phyloP scores from a whole-genome alignment of 2,113 vertebrate genomes.

The Chiloscyllium plagiosum region DNA sequence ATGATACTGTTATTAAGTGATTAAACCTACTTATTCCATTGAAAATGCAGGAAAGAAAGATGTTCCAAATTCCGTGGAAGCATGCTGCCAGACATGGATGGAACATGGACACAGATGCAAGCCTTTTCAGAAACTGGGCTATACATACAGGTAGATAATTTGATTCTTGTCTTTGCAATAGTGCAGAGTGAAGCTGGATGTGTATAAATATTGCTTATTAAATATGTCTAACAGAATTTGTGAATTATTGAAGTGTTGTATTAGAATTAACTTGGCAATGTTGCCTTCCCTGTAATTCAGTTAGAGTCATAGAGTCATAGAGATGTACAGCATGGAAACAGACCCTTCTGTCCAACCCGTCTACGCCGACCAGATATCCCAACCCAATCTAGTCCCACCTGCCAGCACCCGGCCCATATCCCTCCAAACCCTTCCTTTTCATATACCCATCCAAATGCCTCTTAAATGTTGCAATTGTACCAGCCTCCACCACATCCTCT shows the following conservation, averaged over 20 bases:
- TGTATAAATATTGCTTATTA: not conserved
- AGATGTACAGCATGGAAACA: no score
- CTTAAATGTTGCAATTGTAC: no score
- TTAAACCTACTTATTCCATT: not conserved
- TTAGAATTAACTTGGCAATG: not conserved
- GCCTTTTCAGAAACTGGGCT: slow-evolving; percentile 87
- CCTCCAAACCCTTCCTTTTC: no score
- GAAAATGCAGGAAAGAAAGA: slow-evolving; percentile 67
- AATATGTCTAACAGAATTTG: not conserved
- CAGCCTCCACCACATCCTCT: no score
- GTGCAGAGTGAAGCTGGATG: not conserved
- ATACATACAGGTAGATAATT: slow-evolving; percentile 81
- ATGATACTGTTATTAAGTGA: not conserved
- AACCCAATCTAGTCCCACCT: no score
- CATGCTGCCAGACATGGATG: slow-evolving; percentile 92
- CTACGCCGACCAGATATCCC: no score
- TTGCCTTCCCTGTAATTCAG: not conserved
- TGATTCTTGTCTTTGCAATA: accelerated
- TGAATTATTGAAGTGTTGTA: not conserved
- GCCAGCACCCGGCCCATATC: no score
- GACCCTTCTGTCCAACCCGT: no score
- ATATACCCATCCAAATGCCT: no score
- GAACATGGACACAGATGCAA: slow-evolving; percentile 87
- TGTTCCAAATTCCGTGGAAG: slow-evolving; percentile 94
- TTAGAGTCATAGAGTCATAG: no score